Percentiles rank a stretch among this genome's conserved stretches.
phyloP scores from a whole-genome alignment of 2,888 invertebrate species.

The Diaperis boleti region DNA sequence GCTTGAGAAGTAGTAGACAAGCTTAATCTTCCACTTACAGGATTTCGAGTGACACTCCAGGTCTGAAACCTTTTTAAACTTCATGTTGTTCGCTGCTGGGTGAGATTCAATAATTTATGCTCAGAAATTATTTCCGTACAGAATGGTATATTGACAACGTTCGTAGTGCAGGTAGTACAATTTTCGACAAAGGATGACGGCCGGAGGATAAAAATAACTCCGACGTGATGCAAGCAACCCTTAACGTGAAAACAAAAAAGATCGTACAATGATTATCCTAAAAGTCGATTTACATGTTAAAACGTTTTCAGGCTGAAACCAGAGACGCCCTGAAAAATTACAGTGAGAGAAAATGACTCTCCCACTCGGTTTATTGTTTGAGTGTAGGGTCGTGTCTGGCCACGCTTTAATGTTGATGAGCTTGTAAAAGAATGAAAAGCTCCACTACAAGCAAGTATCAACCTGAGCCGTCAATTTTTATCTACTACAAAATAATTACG shows the following conservation, averaged over 20 bases:
- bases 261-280: conserved; percentile 17
- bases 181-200: conserved; percentile 8
- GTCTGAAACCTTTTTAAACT: conserved; percentile 35
- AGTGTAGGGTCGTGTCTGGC: conserved; percentile 12
- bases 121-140: conserved; percentile 37
- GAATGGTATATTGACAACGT: conserved; percentile 23
- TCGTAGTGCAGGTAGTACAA: conserved; percentile 8
- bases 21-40: conserved; percentile 8
- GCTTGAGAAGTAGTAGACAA: conserved; percentile 15
- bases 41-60: conserved; percentile 26
- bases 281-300: conserved; percentile 41
- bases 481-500: conserved; percentile 27
- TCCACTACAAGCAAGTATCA: conserved; percentile 11
- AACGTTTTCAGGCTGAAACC: conserved; percentile 26
- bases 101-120: conserved; percentile 32
- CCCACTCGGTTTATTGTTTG: conserved; percentile 22
- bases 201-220: conserved; percentile 8
- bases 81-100: conserved; percentile 25
- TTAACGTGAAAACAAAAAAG: conserved; percentile 5
- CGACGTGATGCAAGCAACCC: neutral
- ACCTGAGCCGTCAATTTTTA: conserved; percentile 10
- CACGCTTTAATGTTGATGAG: conserved; percentile 29
- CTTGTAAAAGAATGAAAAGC: conserved; percentile 20
- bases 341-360: conserved; percentile 26
- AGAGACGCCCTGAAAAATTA: conserved; percentile 29